phyloP scores from a whole-genome alignment of 2,113 vertebrate genomes.

The Muntiacus reevesi region DNA sequence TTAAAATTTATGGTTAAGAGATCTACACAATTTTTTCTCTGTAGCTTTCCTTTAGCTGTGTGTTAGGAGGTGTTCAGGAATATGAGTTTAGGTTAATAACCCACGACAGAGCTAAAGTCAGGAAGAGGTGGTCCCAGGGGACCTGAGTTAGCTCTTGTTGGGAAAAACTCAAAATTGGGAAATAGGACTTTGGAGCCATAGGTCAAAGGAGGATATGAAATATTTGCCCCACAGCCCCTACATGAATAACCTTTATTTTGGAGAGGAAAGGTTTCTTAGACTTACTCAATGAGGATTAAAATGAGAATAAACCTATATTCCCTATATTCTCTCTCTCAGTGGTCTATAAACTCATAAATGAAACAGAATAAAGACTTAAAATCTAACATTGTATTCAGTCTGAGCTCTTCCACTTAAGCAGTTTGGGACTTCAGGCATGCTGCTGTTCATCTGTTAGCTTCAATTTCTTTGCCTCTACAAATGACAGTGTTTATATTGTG shows the following conservation, averaged over 20 bases:
- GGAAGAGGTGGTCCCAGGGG: background rate
- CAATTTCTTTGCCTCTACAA: background rate
- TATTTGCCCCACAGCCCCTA: background rate
- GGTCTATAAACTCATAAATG: background rate
- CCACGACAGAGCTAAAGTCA: conserved; percentile 6
- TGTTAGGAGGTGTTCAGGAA: conserved; percentile 23
- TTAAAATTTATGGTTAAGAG: background rate
- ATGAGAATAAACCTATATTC: background rate
- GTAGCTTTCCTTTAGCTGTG: background rate
- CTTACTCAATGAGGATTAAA: background rate
- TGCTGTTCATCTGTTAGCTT: background rate
- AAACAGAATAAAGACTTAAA: background rate
- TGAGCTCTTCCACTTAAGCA: background rate
- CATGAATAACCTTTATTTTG: conserved; percentile 41
- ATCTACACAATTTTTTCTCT: background rate
- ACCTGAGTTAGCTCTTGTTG: background rate
- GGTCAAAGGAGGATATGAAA: conserved; percentile 37
- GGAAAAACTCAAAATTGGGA: conserved; percentile 46
- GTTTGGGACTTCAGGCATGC: background rate
- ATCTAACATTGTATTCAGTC: background rate
- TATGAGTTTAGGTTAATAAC: conserved; percentile 40
- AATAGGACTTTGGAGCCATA: conserved; percentile 44
- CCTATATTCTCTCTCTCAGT: background rate
- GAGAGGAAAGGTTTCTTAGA: conserved; percentile 18
- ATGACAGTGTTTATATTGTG: background rate